Percentiles rank a stretch among this genome's conserved stretches.
Conservation (phyloP, 2,113 vertebrate species). For the Aldabrachelys gigantea region DNA sequence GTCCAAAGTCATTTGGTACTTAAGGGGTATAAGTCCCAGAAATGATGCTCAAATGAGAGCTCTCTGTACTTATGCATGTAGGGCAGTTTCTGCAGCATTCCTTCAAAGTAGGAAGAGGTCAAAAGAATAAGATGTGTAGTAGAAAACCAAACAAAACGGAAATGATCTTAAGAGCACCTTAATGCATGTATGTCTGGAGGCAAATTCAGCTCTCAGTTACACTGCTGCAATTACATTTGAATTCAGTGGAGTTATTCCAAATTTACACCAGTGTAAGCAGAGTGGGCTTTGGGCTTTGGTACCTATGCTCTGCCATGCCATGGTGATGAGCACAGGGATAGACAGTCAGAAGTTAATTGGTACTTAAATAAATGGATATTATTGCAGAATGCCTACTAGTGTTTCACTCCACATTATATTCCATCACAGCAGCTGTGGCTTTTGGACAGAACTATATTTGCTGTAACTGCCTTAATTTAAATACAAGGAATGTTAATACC, state of each 20-base stretch:
- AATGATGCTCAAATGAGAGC: not conserved
- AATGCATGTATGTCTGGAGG: slow-evolving; percentile 43
- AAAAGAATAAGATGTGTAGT: slow-evolving; percentile 22
- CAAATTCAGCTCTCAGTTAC: slow-evolving; percentile 24
- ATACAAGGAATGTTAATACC: not conserved
- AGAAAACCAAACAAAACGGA: not conserved
- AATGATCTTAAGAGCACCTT: slow-evolving; percentile 41
- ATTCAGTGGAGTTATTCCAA: not conserved
- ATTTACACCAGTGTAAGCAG: not conserved
- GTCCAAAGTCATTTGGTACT: slow-evolving; percentile 40
- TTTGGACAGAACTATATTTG: not conserved
- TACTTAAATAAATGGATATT: not conserved
- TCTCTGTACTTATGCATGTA: not conserved
- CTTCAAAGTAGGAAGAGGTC: slow-evolving; percentile 18
- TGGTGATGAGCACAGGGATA: not conserved
- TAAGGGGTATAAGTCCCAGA: not conserved
- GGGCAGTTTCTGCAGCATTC: slow-evolving; percentile 27
- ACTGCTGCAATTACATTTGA: not conserved
- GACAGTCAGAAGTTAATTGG: not conserved
- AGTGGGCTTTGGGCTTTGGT: not conserved
- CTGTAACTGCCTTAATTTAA: not conserved
- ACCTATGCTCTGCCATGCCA: not conserved
- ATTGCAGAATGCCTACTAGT: not conserved
- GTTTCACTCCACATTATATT: not conserved
- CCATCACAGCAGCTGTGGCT: not conserved